A percentile compares a stretch with the other conserved stretches of the same genome.
phyloP scores from a whole-genome alignment of 2,113 vertebrate species.

The Alexandromys fortis region DNA sequence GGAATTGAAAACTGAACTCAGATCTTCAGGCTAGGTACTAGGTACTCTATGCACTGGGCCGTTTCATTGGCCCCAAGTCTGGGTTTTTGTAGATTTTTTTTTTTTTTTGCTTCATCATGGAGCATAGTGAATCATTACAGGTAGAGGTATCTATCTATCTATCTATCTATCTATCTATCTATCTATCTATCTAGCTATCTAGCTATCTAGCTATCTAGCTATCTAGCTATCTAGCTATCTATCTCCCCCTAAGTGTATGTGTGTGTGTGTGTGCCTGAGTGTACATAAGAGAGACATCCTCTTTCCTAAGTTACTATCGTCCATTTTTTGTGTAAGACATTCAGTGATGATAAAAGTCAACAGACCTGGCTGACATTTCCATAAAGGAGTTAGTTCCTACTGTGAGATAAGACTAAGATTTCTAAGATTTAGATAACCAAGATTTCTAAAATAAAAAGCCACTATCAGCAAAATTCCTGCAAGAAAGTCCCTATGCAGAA shows the following conservation, averaged over 20 bases:
- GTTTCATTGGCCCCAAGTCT: background rate
- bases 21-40: background rate
- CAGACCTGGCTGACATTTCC: background rate
- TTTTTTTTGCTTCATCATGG: background rate
- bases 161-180: too few species aligned
- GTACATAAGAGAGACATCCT: background rate
- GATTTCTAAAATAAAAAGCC: constrained; percentile 35
- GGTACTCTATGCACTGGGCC: background rate
- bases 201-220: too few species aligned
- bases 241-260: background rate
- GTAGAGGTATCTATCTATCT: too few species aligned
- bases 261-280: background rate
- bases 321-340: background rate
- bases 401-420: background rate
- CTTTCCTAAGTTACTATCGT: background rate
- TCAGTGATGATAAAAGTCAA: background rate
- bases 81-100: background rate
- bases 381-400: background rate
- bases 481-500: background rate
- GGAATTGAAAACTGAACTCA: background rate
- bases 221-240: too few species aligned
- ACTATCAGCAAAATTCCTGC: constrained; percentile 24
- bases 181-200: too few species aligned
- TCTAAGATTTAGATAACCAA: background rate
- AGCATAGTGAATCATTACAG: background rate